Evolutionary conservation across 2,113 vertebrate genomes (phyloP).

Genomic region (Chauna torquata): DNA sequence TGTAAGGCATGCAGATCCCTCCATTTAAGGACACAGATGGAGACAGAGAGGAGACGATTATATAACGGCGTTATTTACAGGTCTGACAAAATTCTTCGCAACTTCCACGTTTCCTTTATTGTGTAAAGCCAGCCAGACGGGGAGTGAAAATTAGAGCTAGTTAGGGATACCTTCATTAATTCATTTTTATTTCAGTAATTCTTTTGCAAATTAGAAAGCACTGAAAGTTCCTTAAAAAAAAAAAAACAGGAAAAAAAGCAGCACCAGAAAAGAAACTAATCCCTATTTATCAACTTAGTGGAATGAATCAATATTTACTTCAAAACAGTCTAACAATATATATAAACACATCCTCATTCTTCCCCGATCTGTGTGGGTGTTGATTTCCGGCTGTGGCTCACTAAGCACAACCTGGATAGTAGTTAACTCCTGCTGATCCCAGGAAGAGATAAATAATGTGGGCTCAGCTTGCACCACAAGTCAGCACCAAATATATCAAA

Average conservation of each 20-base stretch:
- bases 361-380: background rate
- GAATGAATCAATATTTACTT: conserved; percentile 47
- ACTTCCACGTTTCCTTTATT: background rate
- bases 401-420: background rate
- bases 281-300: conserved; percentile 7
- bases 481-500: background rate
- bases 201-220: background rate
- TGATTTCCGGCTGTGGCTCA: background rate
- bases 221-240: background rate
- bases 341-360: conserved; percentile 29
- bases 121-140: background rate
- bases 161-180: background rate
- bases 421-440: background rate
- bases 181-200: conserved; percentile 23
- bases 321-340: conserved; percentile 19
- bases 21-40: conserved; percentile 2
- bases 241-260: background rate
- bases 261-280: background rate
- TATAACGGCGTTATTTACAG: conserved; percentile 25
- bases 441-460: background rate
- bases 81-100: conserved; percentile 6
- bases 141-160: conserved; percentile 10
- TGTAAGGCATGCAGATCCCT: background rate
- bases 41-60: background rate
- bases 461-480: background rate